A percentile compares a stretch with the other conserved stretches of the same genome.
Evolutionary conservation across 2,113 vertebrate genomes (phyloP).

Genomic region (Eublepharis macularius): DNA sequence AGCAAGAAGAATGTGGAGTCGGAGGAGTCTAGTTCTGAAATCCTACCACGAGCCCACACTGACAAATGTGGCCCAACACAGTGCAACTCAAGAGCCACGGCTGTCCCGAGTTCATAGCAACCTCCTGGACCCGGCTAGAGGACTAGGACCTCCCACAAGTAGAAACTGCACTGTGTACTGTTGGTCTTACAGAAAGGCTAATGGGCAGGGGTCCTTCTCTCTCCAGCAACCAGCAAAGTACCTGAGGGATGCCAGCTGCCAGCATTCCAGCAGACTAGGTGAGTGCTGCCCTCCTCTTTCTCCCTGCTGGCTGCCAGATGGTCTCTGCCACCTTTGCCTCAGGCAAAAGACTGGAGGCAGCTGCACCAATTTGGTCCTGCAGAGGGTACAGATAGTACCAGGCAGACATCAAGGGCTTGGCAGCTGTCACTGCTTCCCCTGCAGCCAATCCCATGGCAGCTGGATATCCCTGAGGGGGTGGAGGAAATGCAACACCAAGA

Average conservation of each 20-base stretch:
- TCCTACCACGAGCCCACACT: not conserved
- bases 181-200: not conserved
- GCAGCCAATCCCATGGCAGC: not conserved
- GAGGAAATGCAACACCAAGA: not conserved
- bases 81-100: not conserved
- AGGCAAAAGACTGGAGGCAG: not conserved
- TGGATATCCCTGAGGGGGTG: not conserved
- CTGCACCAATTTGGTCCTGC: not conserved
- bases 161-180: not conserved
- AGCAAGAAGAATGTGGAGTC: not conserved
- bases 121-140: not conserved
- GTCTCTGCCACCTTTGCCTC: not conserved
- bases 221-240: not conserved
- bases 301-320: not conserved
- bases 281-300: not conserved
- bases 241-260: not conserved
- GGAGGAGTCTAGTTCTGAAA: not conserved
- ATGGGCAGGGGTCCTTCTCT: not conserved
- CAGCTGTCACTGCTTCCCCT: not conserved
- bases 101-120: not conserved
- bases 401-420: not conserved
- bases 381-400: not conserved
- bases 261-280: not conserved
- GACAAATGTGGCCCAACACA: not conserved
- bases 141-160: not conserved